Percentiles rank a stretch among this genome's conserved stretches.
These are phyloP conservation scores for Struthidea cinerea DNA, from an alignment of 2,113 vertebrate species.

Conservation along the genomic window DNA sequence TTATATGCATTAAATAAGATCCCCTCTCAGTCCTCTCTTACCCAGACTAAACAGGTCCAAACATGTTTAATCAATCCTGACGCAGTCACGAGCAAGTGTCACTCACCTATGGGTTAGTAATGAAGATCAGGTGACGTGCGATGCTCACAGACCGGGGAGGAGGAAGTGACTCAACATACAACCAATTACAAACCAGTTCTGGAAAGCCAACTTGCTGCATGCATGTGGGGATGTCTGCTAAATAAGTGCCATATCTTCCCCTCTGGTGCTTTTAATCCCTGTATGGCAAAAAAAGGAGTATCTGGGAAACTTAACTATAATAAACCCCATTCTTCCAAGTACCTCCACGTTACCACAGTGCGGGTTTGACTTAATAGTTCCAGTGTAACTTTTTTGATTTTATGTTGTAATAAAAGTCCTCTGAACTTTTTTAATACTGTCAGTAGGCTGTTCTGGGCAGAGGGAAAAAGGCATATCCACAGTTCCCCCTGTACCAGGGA, in stretches of 20 bases:
- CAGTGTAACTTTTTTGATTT: background rate
- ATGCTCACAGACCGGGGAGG: accelerated
- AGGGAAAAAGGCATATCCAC: background rate
- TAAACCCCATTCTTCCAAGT: background rate
- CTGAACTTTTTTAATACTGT: accelerated
- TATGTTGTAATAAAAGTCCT: background rate
- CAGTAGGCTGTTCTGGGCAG: background rate
- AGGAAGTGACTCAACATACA: background rate
- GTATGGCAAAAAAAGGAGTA: background rate
- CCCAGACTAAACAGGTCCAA: background rate
- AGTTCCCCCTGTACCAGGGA: background rate
- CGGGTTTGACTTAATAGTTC: background rate
- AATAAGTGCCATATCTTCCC: accelerated
- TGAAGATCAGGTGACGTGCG: accelerated
- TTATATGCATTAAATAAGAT: background rate
- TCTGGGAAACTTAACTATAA: background rate
- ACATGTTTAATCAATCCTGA: background rate
- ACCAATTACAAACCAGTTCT: background rate
- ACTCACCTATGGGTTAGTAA: accelerated
- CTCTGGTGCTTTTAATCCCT: accelerated
- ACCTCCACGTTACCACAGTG: too few species aligned
- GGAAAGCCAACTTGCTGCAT: accelerated
- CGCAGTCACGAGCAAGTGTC: accelerated
- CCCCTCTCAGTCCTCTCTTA: background rate
- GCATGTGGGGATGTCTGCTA: accelerated